A percentile compares a stretch with the other conserved stretches of the same genome.
Conservation (phyloP, 2,888 invertebrate species). For the Cheilosia vernalis region DNA sequence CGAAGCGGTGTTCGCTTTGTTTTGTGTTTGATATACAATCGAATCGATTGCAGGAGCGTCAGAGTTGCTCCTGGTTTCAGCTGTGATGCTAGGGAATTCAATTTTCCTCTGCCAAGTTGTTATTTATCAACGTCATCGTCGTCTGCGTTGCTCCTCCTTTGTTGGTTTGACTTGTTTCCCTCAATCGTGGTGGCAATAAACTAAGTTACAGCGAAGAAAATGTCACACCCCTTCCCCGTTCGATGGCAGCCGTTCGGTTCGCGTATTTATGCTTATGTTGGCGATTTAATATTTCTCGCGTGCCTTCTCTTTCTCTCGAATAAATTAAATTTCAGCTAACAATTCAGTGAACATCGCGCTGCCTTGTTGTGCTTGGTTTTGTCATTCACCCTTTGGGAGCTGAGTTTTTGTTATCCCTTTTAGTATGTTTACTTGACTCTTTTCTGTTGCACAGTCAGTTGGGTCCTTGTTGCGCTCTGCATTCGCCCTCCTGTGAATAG, state of each 20-base stretch:
- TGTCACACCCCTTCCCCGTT: neutral
- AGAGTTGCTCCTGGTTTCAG: slow-evolving; percentile 7
- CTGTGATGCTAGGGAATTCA: slow-evolving; percentile 55
- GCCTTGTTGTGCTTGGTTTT: slow-evolving; percentile 4
- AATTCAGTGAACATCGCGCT: slow-evolving; percentile 43
- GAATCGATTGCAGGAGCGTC: slow-evolving; percentile 4
- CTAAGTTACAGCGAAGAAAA: neutral
- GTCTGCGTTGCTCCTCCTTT: neutral
- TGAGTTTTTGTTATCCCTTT: slow-evolving; percentile 45
- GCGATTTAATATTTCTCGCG: slow-evolving; percentile 54
- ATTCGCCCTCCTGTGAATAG: slow-evolving; percentile 6
- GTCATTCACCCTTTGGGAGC: slow-evolving; percentile 18
- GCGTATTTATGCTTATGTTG: slow-evolving; percentile 2
- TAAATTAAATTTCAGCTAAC: slow-evolving; percentile 60
- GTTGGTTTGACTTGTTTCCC: slow-evolving; percentile 22
- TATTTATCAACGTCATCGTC: slow-evolving; percentile 60
- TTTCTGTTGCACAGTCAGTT: slow-evolving; percentile 14
- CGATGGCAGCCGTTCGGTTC: neutral
- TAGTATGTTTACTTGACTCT: slow-evolving; percentile 47
- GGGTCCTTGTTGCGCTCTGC: slow-evolving; percentile 8
- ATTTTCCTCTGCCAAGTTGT: slow-evolving; percentile 64
- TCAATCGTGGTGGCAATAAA: slow-evolving; percentile 38
- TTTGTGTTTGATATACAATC: slow-evolving; percentile 37
- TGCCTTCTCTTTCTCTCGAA: neutral
- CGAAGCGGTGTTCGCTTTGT: slow-evolving; percentile 3